Percentiles rank a stretch among this genome's conserved stretches.
These are phyloP conservation scores for Mesochorus sp. DNA, from an alignment of 2,888 invertebrate species.

Conservation along the genomic window DNA sequence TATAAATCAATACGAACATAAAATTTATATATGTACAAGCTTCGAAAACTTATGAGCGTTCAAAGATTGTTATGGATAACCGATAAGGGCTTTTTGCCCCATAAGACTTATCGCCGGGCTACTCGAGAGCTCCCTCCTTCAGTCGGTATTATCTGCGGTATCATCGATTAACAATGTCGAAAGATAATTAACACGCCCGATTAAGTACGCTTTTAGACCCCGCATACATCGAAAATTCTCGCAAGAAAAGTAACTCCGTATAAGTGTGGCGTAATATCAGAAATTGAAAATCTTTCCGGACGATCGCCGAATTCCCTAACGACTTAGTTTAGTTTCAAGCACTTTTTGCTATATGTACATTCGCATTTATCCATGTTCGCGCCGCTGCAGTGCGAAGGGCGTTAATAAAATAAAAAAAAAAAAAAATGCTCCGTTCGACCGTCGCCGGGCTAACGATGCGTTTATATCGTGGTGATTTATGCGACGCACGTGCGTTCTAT, in stretches of 20 bases:
- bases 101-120: too few relatives aligned
- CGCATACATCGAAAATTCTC: conserved; percentile 1
- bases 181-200: conserved; percentile 67
- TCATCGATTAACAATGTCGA: conserved; percentile 70
- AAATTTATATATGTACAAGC: conserved; percentile 41
- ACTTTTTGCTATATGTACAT: not conserved
- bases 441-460: conserved; percentile 69
- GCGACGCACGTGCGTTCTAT: conserved; percentile 70
- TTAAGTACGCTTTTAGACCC: conserved; percentile 50
- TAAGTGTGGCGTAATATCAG: conserved; percentile 24
- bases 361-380: conserved; percentile 4
- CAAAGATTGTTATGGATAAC: conserved; percentile 67
- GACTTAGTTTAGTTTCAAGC: conserved; percentile 12
- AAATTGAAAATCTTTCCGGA: conserved; percentile 54
- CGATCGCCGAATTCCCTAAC: conserved; percentile 52
- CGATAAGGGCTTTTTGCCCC: too few relatives aligned
- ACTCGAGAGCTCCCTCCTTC: conserved; percentile 47
- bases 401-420: conserved; percentile 40
- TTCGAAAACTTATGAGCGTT: conserved; percentile 45
- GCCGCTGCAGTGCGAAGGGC: conserved; percentile 6
- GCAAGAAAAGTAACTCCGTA: not conserved
- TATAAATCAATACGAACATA: too few relatives aligned
- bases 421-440: conserved; percentile 59
- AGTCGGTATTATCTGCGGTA: conserved; percentile 66
- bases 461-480: conserved; percentile 74